Conservation (phyloP, 1,140 invertebrate species). For the Diorhabda carinulata region DNA sequence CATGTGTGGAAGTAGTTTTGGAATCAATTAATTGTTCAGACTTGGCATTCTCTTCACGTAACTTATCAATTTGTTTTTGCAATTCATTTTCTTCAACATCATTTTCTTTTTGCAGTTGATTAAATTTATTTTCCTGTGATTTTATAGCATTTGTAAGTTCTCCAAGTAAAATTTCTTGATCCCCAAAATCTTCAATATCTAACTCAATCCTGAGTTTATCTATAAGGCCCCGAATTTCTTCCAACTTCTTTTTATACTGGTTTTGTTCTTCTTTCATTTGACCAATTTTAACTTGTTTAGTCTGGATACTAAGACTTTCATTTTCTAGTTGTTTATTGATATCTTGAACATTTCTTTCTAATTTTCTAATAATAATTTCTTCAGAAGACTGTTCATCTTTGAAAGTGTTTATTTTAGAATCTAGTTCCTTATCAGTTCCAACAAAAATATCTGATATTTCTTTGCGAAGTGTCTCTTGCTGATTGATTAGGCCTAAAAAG, state of each 20-base stretch:
- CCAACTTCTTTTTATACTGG: constrained; percentile 39
- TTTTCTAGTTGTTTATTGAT: constrained; percentile 28
- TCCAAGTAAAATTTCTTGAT: not conserved
- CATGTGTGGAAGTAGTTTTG: constrained; percentile 47
- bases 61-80: constrained; percentile 50
- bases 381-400: constrained; percentile 34
- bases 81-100: constrained; percentile 47
- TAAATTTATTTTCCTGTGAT: constrained; percentile 9
- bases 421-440: constrained; percentile 59
- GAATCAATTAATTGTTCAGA: constrained; percentile 48
- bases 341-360: constrained; percentile 29
- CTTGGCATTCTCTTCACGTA: constrained; percentile 47
- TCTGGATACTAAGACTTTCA: constrained; percentile 33
- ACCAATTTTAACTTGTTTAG: constrained; percentile 41
- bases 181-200: constrained; percentile 13
- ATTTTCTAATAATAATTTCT: constrained; percentile 27
- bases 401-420: constrained; percentile 40
- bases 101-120: constrained; percentile 26
- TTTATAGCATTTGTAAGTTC: constrained; percentile 19
- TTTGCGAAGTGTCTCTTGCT: constrained; percentile 19
- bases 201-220: constrained; percentile 35
- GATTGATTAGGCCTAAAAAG: constrained; percentile 24
- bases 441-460: constrained; percentile 51
- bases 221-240: constrained; percentile 38
- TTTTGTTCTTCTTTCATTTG: constrained; percentile 45